Conservation (phyloP, 1,140 invertebrate genomes). For the Mamestra configurata region DNA sequence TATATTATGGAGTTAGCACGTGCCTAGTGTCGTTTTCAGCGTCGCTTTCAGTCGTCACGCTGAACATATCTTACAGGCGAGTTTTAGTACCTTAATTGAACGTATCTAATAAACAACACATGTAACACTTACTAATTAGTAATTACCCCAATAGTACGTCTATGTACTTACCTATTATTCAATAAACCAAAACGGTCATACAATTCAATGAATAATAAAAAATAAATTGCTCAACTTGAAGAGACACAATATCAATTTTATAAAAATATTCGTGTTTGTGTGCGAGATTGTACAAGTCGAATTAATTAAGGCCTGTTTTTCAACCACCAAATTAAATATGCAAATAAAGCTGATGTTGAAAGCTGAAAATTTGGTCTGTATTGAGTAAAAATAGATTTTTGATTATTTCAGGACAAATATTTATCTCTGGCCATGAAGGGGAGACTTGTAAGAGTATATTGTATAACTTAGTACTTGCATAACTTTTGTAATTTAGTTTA, state of each 20-base stretch:
- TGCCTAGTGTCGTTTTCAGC: slow-evolving; percentile 96
- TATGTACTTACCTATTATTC: neutral
- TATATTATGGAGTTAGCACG: slow-evolving; percentile 97
- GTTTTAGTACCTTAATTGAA: slow-evolving; percentile 56
- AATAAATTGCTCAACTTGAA: slow-evolving; percentile 9
- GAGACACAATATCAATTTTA: slow-evolving; percentile 9
- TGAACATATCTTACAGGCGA: slow-evolving; percentile 94
- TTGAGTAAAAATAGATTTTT: neutral
- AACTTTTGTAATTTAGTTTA: too few species aligned
- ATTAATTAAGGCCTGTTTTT: slow-evolving; percentile 11
- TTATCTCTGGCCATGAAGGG: neutral
- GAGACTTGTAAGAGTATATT: too few species aligned
- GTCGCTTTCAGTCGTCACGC: slow-evolving; percentile 94
- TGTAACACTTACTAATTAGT: neutral
- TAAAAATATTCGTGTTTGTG: slow-evolving; percentile 10
- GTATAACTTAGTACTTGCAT: too few species aligned
- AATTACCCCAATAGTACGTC: neutral
- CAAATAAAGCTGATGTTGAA: neutral
- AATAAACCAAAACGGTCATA: neutral
- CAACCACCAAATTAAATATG: slow-evolving; percentile 10
- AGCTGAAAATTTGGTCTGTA: neutral
- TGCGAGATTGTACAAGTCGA: neutral
- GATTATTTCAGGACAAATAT: neutral
- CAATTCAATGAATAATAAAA: slow-evolving; percentile 1
- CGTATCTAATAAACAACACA: too few species aligned